Percentiles rank a stretch among this genome's conserved stretches.
Conservation (phyloP, 2,888 invertebrate genomes). For the Saturnia pavonia region DNA sequence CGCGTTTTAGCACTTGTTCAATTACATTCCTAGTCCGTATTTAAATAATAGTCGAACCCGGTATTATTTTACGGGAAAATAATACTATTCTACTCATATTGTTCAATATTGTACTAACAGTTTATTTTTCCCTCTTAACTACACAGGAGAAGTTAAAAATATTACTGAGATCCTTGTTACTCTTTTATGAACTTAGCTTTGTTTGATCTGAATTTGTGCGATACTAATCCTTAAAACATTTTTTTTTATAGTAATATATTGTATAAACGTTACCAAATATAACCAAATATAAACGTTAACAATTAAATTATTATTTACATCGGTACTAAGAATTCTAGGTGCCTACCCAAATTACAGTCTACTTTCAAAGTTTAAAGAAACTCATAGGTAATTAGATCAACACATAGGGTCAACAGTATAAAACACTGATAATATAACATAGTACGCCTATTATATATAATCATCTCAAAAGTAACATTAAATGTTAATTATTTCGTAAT, state of each 20-base stretch:
- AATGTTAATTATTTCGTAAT: conserved; percentile 44
- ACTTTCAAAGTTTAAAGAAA: not conserved
- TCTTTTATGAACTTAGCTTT: not conserved
- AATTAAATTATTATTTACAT: too few relatives aligned
- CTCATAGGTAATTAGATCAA: not conserved
- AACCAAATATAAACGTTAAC: too few relatives aligned
- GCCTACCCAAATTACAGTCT: not conserved
- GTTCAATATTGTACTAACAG: not conserved
- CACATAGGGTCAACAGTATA: not conserved
- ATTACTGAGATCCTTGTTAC: not conserved
- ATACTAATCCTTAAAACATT: not conserved
- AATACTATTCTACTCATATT: not conserved
- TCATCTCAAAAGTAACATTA: conserved; percentile 33
- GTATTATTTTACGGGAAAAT: not conserved
- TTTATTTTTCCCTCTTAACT: not conserved
- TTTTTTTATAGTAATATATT: too few relatives aligned
- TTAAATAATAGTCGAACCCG: not conserved
- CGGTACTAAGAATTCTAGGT: not conserved
- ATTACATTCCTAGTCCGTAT: conserved; percentile 26
- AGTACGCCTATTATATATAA: conserved; percentile 32
- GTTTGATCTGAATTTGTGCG: not conserved
- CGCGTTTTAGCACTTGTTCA: conserved; percentile 56
- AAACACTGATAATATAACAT: conserved; percentile 23
- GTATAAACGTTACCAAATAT: too few relatives aligned
- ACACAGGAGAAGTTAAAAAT: not conserved